Percentiles rank a stretch among this genome's conserved stretches.
phyloP scores from a whole-genome alignment of 2,888 invertebrate genomes.

The Physocephala rufipes region DNA sequence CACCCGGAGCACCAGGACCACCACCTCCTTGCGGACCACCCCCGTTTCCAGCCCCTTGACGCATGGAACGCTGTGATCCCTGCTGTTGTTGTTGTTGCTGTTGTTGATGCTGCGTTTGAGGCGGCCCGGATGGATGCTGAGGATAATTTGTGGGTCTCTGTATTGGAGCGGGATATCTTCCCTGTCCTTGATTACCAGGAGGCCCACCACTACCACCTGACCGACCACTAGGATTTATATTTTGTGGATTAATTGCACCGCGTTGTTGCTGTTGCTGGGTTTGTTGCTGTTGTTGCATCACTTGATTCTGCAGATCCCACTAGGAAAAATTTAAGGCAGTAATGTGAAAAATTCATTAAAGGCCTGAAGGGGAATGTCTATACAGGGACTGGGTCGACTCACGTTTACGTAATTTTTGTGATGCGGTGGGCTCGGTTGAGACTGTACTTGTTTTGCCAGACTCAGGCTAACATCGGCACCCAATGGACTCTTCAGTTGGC shows the following conservation, averaged over 20 bases:
- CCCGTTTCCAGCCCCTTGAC: constrained; percentile 50
- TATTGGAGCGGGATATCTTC: constrained; percentile 64
- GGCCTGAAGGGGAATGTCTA: background rate
- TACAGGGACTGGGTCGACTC: constrained; percentile 49
- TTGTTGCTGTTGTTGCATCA: constrained; percentile 65
- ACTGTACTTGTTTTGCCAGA: constrained; percentile 65
- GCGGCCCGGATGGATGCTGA: constrained; percentile 58
- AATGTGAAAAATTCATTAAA: background rate
- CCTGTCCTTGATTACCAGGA: constrained; percentile 52
- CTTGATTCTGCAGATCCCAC: constrained; percentile 64
- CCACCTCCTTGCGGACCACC: constrained; percentile 40
- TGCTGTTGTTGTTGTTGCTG: constrained; percentile 48
- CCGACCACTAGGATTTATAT: constrained; percentile 50
- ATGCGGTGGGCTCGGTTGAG: constrained; percentile 66
- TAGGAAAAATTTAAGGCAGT: constrained; percentile 42
- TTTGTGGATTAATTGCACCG: constrained; percentile 49
- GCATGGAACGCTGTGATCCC: constrained; percentile 54
- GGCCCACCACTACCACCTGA: constrained; percentile 39
- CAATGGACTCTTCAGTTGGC: constrained; percentile 65
- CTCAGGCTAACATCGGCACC: constrained; percentile 64
- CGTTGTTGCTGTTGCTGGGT: constrained; percentile 45
- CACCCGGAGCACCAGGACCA: constrained; percentile 39
- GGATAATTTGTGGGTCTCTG: constrained; percentile 66
- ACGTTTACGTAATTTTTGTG: constrained; percentile 66
- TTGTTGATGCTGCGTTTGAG: constrained; percentile 52